Conservation (phyloP, 2,888 invertebrate genomes). For the Frankliniella fusca region DNA sequence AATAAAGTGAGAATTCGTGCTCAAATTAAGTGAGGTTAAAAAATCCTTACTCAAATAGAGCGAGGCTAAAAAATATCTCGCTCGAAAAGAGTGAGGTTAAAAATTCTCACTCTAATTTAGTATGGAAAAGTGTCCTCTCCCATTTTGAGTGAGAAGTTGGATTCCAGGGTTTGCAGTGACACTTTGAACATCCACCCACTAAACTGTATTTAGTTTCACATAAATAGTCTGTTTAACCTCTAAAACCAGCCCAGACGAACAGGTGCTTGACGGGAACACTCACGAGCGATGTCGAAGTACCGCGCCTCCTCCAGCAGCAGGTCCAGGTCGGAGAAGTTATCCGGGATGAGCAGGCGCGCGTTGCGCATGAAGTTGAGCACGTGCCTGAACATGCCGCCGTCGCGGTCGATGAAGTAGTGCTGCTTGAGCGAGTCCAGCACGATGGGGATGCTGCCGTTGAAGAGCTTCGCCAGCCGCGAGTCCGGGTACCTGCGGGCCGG, state of each 20-base stretch:
- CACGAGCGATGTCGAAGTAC: constrained; percentile 85
- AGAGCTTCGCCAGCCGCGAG: constrained; percentile 84
- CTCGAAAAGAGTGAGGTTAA: too few species aligned
- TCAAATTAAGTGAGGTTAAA: too few species aligned
- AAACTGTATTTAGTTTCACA: too few species aligned
- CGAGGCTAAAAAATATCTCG: too few species aligned
- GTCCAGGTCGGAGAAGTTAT: constrained; percentile 80
- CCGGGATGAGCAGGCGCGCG: constrained; percentile 79
- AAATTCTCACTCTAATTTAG: too few species aligned
- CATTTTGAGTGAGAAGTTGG: too few species aligned
- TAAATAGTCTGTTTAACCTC: too few species aligned
- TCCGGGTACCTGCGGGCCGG: constrained; percentile 76
- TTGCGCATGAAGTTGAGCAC: constrained; percentile 95
- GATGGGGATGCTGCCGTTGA: constrained; percentile 92
- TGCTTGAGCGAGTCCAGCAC: constrained; percentile 94
- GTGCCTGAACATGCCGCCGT: constrained; percentile 96
- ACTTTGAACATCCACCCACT: too few species aligned
- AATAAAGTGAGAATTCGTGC: too few species aligned
- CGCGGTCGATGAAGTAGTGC: constrained; percentile 97
- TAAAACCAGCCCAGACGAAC: too few species aligned
- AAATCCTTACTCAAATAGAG: too few species aligned
- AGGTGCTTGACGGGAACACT: constrained; percentile 49
- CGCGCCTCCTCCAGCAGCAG: constrained; percentile 84
- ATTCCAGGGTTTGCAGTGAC: constrained; percentile 13
- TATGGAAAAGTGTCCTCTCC: too few species aligned